Conservation (phyloP, 2,113 vertebrate species). For the Ginglymostoma cirratum region DNA sequence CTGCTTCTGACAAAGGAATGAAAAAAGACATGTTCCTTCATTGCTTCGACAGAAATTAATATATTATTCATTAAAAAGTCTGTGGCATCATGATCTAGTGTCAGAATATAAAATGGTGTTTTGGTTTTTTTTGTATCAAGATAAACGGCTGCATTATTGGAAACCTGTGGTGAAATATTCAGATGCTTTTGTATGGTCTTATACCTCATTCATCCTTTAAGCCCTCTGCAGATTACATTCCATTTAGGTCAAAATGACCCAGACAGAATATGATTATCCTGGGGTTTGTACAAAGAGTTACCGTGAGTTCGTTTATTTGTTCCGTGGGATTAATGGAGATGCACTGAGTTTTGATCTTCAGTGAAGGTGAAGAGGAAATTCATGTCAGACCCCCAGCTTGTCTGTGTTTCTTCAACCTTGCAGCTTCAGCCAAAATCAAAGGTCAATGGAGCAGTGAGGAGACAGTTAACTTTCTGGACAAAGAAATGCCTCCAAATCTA, state of each 20-base stretch:
- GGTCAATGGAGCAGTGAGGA: neutral
- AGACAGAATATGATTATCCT: neutral
- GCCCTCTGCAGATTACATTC: neutral
- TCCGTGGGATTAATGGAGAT: neutral
- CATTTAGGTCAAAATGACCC: constrained; percentile 10
- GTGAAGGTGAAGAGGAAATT: neutral
- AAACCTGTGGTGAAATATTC: neutral
- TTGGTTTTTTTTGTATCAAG: neutral
- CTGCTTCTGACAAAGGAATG: neutral
- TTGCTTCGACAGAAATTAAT: neutral
- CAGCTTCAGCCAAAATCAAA: neutral
- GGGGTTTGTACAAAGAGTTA: neutral
- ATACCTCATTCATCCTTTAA: neutral
- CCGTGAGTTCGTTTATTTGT: neutral
- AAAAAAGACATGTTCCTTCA: neutral
- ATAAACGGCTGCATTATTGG: neutral
- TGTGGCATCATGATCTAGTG: neutral
- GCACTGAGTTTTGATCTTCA: constrained; percentile 12
- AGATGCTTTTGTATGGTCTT: neutral
- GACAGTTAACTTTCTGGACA: neutral
- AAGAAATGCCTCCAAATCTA: neutral
- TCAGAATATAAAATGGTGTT: neutral
- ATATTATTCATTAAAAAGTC: neutral
- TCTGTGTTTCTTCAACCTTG: neutral
- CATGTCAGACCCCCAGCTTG: neutral